These are phyloP conservation scores for Cosmopolites sordidus DNA, from an alignment of 2,888 invertebrate species.

Conservation along the genomic window DNA sequence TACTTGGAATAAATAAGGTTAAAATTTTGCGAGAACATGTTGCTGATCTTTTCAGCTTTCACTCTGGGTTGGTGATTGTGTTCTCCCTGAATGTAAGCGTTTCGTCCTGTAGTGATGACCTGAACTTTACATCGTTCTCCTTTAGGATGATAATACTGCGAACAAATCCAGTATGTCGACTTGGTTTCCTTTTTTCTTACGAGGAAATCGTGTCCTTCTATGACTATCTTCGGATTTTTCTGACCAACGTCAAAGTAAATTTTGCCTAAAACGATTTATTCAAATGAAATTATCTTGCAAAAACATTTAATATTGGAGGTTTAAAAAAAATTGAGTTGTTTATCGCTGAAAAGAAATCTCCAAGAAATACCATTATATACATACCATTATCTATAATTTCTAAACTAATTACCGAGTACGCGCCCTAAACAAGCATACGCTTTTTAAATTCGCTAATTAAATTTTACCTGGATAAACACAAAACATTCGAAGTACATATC, in stretches of 20 bases:
- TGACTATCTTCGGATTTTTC: conserved; percentile 36
- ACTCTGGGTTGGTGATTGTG: conserved; percentile 29
- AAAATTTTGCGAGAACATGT: conserved; percentile 29
- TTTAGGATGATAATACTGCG: conserved; percentile 32
- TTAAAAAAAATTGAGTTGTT: no score
- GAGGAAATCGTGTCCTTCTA: conserved; percentile 32
- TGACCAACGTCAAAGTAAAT: conserved; percentile 35
- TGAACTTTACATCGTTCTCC: conserved; percentile 32
- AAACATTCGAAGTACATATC: no score
- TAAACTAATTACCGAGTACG: no score
- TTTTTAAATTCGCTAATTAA: no score
- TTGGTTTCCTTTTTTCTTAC: conserved; percentile 28
- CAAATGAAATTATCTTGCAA: no score
- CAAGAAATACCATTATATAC: no score
- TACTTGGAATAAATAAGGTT: not conserved
- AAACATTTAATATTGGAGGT: no score
- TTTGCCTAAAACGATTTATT: conserved; percentile 35
- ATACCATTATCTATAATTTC: no score
- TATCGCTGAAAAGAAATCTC: no score
- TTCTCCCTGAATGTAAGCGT: conserved; percentile 31
- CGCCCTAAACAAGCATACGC: no score
- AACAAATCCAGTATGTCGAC: conserved; percentile 35
- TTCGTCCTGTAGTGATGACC: conserved; percentile 31
- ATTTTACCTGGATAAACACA: no score
- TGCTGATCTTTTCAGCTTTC: conserved; percentile 29